A percentile compares a stretch with the other conserved stretches of the same genome.
These are phyloP conservation scores for Dicaeum eximium DNA, from an alignment of 2,113 vertebrate species.

Conservation along the genomic window DNA sequence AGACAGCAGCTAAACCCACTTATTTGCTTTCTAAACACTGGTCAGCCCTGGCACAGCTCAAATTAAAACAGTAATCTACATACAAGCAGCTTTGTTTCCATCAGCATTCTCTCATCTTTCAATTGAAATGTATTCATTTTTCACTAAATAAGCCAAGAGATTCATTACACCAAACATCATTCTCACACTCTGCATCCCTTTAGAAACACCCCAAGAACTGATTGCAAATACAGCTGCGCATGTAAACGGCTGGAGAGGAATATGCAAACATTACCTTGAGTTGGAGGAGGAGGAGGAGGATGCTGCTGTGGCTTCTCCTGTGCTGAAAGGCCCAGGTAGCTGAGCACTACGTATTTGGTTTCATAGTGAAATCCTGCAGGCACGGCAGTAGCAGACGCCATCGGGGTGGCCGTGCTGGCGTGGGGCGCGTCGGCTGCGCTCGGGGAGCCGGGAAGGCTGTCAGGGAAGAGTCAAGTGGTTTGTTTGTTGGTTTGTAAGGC, in stretches of 20 bases:
- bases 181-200: background rate
- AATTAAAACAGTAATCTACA: background rate
- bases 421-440: background rate
- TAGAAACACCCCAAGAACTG: background rate
- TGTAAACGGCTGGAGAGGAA: background rate
- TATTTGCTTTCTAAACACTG: background rate
- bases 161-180: background rate
- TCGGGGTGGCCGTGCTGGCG: slow-evolving; percentile 31
- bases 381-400: slow-evolving; percentile 78
- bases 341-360: slow-evolving; percentile 91
- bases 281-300: slow-evolving; percentile 28
- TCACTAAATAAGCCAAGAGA: background rate
- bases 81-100: background rate
- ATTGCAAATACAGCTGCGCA: rapidly evolving
- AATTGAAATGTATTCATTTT: background rate
- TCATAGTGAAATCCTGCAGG: slow-evolving; percentile 92
- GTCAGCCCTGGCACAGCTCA: background rate
- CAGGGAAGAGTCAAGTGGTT: background rate
- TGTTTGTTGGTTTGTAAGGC: background rate
- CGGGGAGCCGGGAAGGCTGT: slow-evolving; percentile 1
- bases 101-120: background rate
- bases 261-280: slow-evolving; percentile 61
- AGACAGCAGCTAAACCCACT: background rate
- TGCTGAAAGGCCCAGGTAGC: slow-evolving; percentile 83
- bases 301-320: slow-evolving; percentile 67